A percentile compares a stretch with the other conserved stretches of the same genome.
Evolutionary conservation across 2,797 vertebrate species (phyloP).

Genomic region (Molossus alvarezi): DNA sequence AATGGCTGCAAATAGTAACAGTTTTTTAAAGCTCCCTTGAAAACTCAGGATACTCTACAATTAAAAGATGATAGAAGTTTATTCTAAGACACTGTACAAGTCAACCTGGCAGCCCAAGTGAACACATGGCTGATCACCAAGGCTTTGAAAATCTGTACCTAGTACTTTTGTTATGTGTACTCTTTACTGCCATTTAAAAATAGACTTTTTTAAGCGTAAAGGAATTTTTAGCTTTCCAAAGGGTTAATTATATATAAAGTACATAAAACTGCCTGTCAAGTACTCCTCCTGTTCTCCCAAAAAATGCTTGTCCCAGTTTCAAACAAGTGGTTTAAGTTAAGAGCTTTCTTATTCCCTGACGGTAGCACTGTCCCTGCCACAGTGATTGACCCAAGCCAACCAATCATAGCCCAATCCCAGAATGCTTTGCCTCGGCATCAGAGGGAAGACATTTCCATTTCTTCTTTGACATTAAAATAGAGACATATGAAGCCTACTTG

Average conservation of each 20-base stretch:
- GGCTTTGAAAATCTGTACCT: constrained; percentile 69
- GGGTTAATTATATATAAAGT: constrained; percentile 30
- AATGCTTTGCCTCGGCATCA: background rate
- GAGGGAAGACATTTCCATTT: background rate
- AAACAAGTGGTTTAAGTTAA: background rate
- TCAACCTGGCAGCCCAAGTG: constrained; percentile 64
- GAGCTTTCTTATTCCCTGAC: background rate
- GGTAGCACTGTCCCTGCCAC: background rate
- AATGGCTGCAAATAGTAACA: constrained; percentile 75
- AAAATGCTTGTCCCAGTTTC: constrained; percentile 40
- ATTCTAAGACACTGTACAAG: constrained; percentile 68
- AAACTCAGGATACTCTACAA: constrained; percentile 64
- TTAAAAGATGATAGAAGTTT: constrained; percentile 68
- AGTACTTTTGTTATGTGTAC: constrained; percentile 9
- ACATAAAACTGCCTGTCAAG: constrained; percentile 35
- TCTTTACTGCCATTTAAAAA: constrained; percentile 64
- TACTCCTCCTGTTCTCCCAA: background rate
- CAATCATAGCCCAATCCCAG: background rate
- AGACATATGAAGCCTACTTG: background rate
- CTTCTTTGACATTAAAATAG: background rate
- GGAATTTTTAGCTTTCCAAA: constrained; percentile 32
- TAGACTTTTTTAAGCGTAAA: constrained; percentile 57
- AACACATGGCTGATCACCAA: constrained; percentile 43
- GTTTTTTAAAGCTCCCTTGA: constrained; percentile 64
- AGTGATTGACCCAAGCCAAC: background rate